Evolutionary conservation across 1,140 invertebrate species (phyloP), one percentile per base, ranked within the genome.

Genomic region (Druon quercuslanigerum): DNA sequence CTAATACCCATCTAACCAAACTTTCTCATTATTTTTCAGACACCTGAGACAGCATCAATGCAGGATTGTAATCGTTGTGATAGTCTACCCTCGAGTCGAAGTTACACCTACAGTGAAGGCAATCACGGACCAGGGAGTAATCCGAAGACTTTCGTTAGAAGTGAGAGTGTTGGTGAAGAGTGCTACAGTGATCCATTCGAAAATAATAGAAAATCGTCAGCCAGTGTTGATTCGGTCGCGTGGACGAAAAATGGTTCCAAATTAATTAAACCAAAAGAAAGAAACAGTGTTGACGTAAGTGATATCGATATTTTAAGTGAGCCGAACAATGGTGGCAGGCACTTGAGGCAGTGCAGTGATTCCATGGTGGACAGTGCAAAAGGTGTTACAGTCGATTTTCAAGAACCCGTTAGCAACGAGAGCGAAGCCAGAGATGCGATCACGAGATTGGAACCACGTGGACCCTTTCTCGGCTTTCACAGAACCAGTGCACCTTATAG

Each of bases 401-500:
- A 54, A 92, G 50, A 92, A 93, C 76, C 81, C 72, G 77, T 74
- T 11, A 73, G 74, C 0, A 84, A 75, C 76, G 87, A 88, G 19
- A 81, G 78, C 52, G 89, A 90, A 52, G 84, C 85, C 1, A 87
- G 86, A 56, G 87, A 89, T 66, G 85, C 87, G 5, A 19, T 89
- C 14, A 79, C 85, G 9, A 85, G 86, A 51, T 70, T 89, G 78
- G 89, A 92, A 88, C 85, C 91, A 83, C 85, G 92, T 86, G 82
- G 90, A 86, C 54, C 90, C 83, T 84, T 86, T 60, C 80, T 84
- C n/a, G 80, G 77, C 71, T 86, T 79, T 79, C 88, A 84, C 20
- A 83, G 81, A 57, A 71, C 79, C 54, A 81, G 86, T 66, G 71
- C 82, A 51, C 94, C 95, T 4, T 95, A 94, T 81, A 92, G 96